phyloP scores from a whole-genome alignment of 2,888 invertebrate species.

The Margaritifera margaritifera region DNA sequence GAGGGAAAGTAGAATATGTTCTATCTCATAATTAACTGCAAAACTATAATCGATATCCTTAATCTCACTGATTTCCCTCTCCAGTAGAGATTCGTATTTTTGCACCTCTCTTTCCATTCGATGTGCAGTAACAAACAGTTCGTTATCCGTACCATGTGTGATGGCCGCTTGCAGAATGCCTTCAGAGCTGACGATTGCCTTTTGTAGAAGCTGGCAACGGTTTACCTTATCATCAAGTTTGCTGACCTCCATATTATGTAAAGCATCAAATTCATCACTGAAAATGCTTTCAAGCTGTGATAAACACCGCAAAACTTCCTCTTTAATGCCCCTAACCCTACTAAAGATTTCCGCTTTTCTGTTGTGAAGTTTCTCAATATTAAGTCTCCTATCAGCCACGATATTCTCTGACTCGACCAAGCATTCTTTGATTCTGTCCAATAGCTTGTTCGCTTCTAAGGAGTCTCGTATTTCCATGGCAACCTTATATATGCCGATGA shows the following conservation, averaged over 20 bases:
- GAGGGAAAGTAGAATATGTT: conserved; percentile 31
- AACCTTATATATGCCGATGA: conserved; percentile 32
- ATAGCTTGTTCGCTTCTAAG: conserved; percentile 32
- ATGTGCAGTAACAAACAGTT: conserved; percentile 39
- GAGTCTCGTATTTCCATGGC: conserved; percentile 38
- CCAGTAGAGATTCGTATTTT: conserved; percentile 33
- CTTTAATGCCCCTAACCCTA: conserved; percentile 19
- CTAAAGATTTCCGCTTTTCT: conserved; percentile 19
- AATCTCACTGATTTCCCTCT: conserved; percentile 29
- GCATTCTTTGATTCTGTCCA: conserved; percentile 38
- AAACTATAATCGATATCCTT: conserved; percentile 32
- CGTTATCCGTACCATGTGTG: conserved; percentile 36
- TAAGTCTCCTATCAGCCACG: conserved; percentile 32
- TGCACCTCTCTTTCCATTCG: conserved; percentile 38
- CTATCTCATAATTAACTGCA: conserved; percentile 38
- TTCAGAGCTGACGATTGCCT: conserved; percentile 33
- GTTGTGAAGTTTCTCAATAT: conserved; percentile 27
- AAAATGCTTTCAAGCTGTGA: conserved; percentile 32
- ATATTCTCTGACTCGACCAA: conserved; percentile 36
- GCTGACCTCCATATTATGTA: conserved; percentile 19
- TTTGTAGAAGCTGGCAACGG: conserved; percentile 31
- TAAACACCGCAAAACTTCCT: conserved; percentile 25
- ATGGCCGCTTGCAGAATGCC: conserved; percentile 33
- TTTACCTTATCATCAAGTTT: conserved; percentile 32
- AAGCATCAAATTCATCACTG: conserved; percentile 25